phyloP scores from a whole-genome alignment of 2,797 vertebrate genomes.

The Carcharodon carcharias region DNA sequence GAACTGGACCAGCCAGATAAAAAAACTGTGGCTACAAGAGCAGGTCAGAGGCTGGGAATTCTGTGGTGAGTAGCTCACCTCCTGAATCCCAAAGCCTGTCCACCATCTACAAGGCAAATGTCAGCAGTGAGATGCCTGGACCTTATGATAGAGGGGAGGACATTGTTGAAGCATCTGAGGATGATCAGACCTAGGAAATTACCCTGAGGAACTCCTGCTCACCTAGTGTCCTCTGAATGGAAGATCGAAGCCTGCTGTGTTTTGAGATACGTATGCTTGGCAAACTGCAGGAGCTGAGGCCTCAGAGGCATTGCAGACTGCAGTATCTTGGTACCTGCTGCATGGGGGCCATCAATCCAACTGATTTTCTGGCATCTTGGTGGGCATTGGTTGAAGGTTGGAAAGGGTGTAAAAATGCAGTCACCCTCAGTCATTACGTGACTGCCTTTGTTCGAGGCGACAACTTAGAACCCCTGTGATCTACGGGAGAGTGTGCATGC shows the following conservation, averaged over 20 bases:
- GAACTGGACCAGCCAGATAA: too few relatives aligned
- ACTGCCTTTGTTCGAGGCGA: background rate
- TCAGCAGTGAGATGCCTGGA: too few relatives aligned
- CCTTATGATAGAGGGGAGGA: too few relatives aligned
- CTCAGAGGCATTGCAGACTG: background rate
- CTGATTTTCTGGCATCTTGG: background rate
- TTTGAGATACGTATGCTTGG: background rate
- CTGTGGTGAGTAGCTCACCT: too few relatives aligned
- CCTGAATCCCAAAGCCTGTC: too few relatives aligned
- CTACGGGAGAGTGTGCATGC: background rate
- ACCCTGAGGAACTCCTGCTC: background rate
- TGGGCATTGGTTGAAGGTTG: background rate
- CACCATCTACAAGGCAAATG: too few relatives aligned
- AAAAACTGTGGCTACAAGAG: too few relatives aligned
- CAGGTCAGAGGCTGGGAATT: too few relatives aligned
- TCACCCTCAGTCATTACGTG: background rate
- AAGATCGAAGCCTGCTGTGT: background rate
- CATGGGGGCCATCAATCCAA: background rate
- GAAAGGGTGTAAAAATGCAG: background rate
- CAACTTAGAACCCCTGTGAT: background rate
- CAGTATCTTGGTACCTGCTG: background rate
- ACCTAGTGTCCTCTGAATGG: background rate
- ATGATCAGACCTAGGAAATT: too few relatives aligned
- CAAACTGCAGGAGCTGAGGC: background rate
- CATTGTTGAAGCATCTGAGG: too few relatives aligned